phyloP scores from a whole-genome alignment of 2,888 invertebrate species.

The Eutolmus rufibarbis region DNA sequence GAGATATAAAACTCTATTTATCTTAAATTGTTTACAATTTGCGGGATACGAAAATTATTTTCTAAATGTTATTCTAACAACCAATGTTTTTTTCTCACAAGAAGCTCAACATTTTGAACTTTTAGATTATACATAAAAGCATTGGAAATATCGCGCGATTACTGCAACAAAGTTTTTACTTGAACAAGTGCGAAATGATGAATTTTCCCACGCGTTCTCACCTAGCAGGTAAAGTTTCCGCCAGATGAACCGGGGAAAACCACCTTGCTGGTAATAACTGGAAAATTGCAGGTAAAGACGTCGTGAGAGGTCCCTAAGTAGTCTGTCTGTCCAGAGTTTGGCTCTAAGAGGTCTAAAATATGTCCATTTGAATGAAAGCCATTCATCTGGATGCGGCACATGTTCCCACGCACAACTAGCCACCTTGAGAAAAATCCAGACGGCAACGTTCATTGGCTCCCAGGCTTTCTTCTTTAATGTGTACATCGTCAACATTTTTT shows the following conservation, averaged over 20 bases:
- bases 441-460: not conserved
- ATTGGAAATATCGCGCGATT: not conserved
- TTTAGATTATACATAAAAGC: not conserved
- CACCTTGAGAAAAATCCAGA: not conserved
- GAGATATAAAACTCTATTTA: too few species aligned
- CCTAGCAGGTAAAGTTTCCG: not conserved
- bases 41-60: too few species aligned
- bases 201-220: not conserved
- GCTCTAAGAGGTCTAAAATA: constrained; percentile 2
- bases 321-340: not conserved
- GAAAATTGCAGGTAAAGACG: constrained; percentile 6
- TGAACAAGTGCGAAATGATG: not conserved
- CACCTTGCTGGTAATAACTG: not conserved
- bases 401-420: not conserved
- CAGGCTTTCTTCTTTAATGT: not conserved
- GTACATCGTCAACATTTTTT: not conserved
- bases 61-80: too few species aligned
- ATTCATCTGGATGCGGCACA: not conserved
- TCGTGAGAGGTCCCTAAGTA: not conserved
- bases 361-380: not conserved
- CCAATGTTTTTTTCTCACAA: too few species aligned
- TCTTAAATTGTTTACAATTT: too few species aligned
- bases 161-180: not conserved
- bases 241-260: not conserved
- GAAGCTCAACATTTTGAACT: not conserved